Conservation (phyloP, 2,797 vertebrate genomes). For the Carapus acus region DNA sequence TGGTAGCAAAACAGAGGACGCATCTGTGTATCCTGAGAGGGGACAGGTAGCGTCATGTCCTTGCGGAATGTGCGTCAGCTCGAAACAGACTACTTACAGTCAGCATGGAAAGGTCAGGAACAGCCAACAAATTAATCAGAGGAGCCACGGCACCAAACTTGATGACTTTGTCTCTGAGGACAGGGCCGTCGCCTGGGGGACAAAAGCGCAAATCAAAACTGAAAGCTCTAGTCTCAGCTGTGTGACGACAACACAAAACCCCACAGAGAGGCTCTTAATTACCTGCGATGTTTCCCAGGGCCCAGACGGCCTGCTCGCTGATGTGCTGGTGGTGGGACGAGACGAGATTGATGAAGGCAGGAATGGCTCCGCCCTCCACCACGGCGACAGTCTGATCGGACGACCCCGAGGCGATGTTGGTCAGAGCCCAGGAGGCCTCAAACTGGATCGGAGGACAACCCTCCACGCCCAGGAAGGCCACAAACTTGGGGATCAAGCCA, state of each 20-base stretch:
- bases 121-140: slow-evolving; percentile 81
- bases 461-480: slow-evolving; percentile 77
- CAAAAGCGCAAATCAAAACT: neutral
- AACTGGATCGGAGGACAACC: slow-evolving; percentile 90
- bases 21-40: neutral
- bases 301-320: slow-evolving; percentile 97
- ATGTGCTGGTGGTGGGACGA: slow-evolving; percentile 88
- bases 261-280: slow-evolving; percentile 17
- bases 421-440: slow-evolving; percentile 95
- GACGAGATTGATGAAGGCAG: slow-evolving; percentile 86
- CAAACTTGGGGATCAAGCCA: slow-evolving; percentile 89
- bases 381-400: slow-evolving; percentile 92
- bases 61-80: neutral
- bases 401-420: slow-evolving; percentile 95
- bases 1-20: neutral
- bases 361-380: slow-evolving; percentile 87
- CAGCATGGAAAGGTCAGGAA: slow-evolving; percentile 82
- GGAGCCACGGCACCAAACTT: slow-evolving; percentile 88
- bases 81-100: slow-evolving; percentile 72
- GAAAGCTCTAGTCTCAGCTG: fast-evolving
- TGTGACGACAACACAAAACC: neutral
- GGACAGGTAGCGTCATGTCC: neutral
- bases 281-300: slow-evolving; percentile 97
- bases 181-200: slow-evolving; percentile 85
- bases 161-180: slow-evolving; percentile 88